These are phyloP conservation scores for Scyliorhinus canicula DNA, from an alignment of 2,797 vertebrate genomes.

Conservation along the genomic window DNA sequence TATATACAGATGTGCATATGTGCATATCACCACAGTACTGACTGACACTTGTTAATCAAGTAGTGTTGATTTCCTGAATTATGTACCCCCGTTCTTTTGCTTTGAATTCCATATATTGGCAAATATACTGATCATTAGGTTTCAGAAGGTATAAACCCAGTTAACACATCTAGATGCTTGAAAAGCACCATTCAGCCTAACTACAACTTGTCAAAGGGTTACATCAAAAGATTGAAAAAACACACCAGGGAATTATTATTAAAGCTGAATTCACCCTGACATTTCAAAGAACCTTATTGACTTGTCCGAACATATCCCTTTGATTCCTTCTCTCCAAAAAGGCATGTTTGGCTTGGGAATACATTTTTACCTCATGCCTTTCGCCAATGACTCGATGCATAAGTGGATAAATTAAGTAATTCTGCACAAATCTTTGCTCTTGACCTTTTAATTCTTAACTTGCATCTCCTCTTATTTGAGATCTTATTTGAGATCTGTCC, in stretches of 20 bases:
- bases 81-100: background rate
- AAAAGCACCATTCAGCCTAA: background rate
- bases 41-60: background rate
- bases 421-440: constrained; percentile 6
- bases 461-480: background rate
- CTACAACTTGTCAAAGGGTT: background rate
- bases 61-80: background rate
- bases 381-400: background rate
- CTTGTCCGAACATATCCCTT: background rate
- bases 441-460: constrained; percentile 8
- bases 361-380: background rate
- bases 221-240: background rate
- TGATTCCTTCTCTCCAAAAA: background rate
- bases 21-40: no score
- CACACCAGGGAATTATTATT: background rate
- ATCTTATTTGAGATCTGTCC: constrained; percentile 27
- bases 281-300: background rate
- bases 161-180: background rate
- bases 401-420: background rate
- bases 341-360: background rate
- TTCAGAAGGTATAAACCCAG: background rate
- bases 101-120: background rate
- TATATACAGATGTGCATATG: no score
- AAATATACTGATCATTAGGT: background rate
- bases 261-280: background rate